Conservation (phyloP, 2,113 vertebrate genomes). For the Eira barbara region DNA sequence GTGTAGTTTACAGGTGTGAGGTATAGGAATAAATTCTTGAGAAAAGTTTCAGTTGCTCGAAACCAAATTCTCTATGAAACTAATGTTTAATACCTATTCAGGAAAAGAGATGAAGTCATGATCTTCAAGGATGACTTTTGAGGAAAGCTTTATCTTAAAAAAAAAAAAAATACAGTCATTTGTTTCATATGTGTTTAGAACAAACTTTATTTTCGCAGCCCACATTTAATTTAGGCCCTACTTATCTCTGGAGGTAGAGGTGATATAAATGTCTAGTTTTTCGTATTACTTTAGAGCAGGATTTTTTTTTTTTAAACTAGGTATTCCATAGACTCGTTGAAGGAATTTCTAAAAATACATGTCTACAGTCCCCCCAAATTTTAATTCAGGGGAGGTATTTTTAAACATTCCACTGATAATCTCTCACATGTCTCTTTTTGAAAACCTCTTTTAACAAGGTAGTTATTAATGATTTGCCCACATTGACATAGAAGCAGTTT, state of each 20-base stretch:
- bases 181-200: conserved; percentile 12
- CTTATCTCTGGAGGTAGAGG: not conserved
- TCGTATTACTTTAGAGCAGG: not conserved
- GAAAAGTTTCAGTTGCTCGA: not conserved
- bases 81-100: not conserved
- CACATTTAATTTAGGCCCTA: not conserved
- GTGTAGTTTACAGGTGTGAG: not conserved
- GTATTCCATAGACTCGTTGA: not conserved
- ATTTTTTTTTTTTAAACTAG: not conserved
- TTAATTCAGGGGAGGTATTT: not conserved
- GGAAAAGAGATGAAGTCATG: not conserved
- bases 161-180: not conserved
- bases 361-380: not conserved
- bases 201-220: not conserved
- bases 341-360: not conserved
- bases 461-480: not conserved
- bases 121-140: not conserved
- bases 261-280: conserved; percentile 9
- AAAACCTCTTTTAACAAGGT: not conserved
- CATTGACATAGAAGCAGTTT: not conserved
- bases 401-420: not conserved
- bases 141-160: not conserved
- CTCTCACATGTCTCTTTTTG: not conserved
- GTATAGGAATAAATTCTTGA: not conserved
- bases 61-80: not conserved